Evolutionary conservation across 23 tunicate species (phyloP), one percentile per base, ranked within the genome.

Genomic region (Phallusia fumigata): DNA sequence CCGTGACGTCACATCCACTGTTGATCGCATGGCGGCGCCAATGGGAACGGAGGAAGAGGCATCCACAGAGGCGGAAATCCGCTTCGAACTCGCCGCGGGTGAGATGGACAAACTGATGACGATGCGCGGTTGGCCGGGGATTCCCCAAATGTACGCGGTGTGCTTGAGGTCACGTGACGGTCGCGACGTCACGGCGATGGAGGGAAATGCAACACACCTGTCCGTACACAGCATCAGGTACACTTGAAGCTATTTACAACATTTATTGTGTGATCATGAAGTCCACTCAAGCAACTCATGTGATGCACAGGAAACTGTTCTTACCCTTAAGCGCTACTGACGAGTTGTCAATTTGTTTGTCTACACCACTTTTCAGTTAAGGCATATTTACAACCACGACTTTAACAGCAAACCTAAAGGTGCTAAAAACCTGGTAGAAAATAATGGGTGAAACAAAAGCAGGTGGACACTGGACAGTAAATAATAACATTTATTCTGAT

Each of bases 71-170:
- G 76, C 64, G 22, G 85, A 74, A 34, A 28, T 84, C 18, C 22
- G 33, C 21, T 83, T 78, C 34, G 78, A 73, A 73, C 76, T 30
- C 26, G 82, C 82, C 8, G 24, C 52, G 76, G 79, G 36, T 10
- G 52, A 81, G 1, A 33, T 90, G 22, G 64, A 64, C n/a, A 81
- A 77, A 26, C 31, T 85, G 18, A 24, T 90, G 26, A 81, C 52
- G 35, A 81, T 79, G 83, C 95, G 85, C 65, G 84, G 80, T 24
- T 85, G 86, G 89, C 88, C 88, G 58, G 89, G 89, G 18, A 73
- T 90, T 36, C 95, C 95, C 53, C 86, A 89, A 18, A 18, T 90
- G 64, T 85, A 79, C 73, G 95, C 86, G 19, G 86, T 52, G 32
- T 90, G 95, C 34, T 18, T 85, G 75, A 65, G 47, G n/a, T 53